phyloP scores from a whole-genome alignment of 2,888 invertebrate species.

The Polyommatus icarus region DNA sequence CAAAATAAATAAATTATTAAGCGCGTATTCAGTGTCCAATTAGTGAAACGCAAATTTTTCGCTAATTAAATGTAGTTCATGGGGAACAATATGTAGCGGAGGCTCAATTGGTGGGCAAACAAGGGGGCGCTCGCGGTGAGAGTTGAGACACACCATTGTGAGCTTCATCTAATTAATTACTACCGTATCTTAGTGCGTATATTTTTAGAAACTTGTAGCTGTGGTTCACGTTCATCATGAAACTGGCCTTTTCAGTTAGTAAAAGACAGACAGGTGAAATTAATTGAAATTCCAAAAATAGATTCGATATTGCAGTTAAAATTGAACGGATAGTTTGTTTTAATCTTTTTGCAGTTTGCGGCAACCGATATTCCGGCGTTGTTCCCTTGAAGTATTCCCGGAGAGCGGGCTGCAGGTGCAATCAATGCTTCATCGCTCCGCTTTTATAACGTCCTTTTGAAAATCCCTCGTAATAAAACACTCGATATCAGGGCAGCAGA shows the following conservation, averaged over 20 bases:
- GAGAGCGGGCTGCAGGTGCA: background rate
- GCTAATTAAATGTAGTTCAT: slow-evolving; percentile 7
- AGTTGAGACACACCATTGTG: background rate
- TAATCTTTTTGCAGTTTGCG: slow-evolving; percentile 8
- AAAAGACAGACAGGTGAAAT: background rate
- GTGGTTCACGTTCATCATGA: background rate
- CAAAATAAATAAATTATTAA: background rate
- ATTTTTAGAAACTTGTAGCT: background rate
- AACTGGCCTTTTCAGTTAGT: background rate
- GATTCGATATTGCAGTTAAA: background rate
- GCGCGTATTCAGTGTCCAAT: background rate
- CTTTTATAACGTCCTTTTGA: background rate
- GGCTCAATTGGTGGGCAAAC: slow-evolving; percentile 1
- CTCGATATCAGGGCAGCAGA: background rate
- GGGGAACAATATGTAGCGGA: background rate
- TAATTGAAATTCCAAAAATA: background rate
- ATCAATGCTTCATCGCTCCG: background rate
- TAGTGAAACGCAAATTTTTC: slow-evolving; percentile 17
- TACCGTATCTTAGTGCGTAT: background rate
- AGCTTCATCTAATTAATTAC: slow-evolving; percentile 21
- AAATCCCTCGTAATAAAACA: background rate
- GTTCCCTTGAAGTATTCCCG: background rate
- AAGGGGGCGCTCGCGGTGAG: background rate
- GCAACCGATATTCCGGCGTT: background rate
- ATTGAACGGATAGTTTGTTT: background rate